Evolutionary conservation across 2,113 vertebrate genomes (phyloP), one percentile per base, ranked within the genome.

Genomic region (Aspiorhynchus laticeps): DNA sequence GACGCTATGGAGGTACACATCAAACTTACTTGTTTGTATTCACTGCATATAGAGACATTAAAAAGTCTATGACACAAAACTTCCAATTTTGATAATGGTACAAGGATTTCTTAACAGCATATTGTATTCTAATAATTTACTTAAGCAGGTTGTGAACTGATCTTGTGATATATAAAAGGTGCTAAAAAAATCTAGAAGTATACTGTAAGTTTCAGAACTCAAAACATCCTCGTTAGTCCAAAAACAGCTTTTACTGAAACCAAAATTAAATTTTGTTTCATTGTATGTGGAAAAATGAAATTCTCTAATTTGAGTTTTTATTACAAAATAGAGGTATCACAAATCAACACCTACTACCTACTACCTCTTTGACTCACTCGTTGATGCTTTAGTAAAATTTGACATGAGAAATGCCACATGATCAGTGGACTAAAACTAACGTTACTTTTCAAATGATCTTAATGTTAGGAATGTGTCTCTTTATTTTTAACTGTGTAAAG

Each of bases 1-100:
- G 98, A 99, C 0, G 97, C 96, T 89, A 99, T 99, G 5, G 41
- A 41, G 5, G 41, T 41, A 41, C 5, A 41, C 5, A 41, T 41
- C 5, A 7, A 41, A 41, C 5, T 41, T 41, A 41, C 8, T 71
- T 11, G 33, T 36, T 71, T 71, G 31, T 71, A 10, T 7, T 31
- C 31, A 33, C 65, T 69, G 65, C 15, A 33, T 31, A 69, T 9
- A 8, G 33, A 33, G 14, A 33, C 6, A 28, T 65, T 43, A 10
- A 43, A 31, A 63, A 51, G 17, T 56, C 53, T 56, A 5, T 19
- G 6, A 21, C 6, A 21, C 14, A 36, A 36, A 69, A 71, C 67
- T 71, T 56, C 2, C 8, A 3, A 36, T 71, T 71, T 71, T 36
- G 7, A 71, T 71, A 33, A 21, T 71, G 33, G 8, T 71, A 36